phyloP scores from a whole-genome alignment of 2,113 vertebrate species.

The Neofelis nebulosa region DNA sequence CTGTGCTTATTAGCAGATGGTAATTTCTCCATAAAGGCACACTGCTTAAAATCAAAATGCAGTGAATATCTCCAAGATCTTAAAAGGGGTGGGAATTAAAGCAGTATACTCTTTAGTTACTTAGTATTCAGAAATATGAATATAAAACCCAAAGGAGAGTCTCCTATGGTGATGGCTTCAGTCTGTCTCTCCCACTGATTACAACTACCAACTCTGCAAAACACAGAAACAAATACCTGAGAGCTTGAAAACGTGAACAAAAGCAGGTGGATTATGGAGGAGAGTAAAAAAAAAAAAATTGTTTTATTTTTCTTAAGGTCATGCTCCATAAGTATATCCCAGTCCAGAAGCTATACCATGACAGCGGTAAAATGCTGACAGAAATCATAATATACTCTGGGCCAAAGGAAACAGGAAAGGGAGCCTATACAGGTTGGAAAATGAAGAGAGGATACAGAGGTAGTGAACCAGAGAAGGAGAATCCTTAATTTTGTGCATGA shows the following conservation, averaged over 20 bases:
- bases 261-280: not conserved
- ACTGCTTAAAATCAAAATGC: not conserved
- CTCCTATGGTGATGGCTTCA: not conserved
- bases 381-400: not conserved
- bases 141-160: not conserved
- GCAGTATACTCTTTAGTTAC: not conserved
- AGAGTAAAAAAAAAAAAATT: not conserved
- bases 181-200: too few relatives aligned
- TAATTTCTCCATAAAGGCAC: not conserved
- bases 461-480: not conserved
- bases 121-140: not conserved
- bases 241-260: not conserved
- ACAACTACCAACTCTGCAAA: not conserved
- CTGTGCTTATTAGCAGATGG: not conserved
- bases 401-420: not conserved
- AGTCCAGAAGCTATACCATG: not conserved
- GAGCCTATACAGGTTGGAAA: accelerated
- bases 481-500: not conserved
- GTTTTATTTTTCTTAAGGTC: not conserved
- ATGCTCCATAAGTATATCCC: not conserved
- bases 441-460: not conserved
- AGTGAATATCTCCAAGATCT: not conserved
- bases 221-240: not conserved
- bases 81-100: not conserved
- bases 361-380: not conserved